Evolutionary conservation across 2,113 vertebrate species (phyloP).

Genomic region (Ptilorrhoa leucosticta): DNA sequence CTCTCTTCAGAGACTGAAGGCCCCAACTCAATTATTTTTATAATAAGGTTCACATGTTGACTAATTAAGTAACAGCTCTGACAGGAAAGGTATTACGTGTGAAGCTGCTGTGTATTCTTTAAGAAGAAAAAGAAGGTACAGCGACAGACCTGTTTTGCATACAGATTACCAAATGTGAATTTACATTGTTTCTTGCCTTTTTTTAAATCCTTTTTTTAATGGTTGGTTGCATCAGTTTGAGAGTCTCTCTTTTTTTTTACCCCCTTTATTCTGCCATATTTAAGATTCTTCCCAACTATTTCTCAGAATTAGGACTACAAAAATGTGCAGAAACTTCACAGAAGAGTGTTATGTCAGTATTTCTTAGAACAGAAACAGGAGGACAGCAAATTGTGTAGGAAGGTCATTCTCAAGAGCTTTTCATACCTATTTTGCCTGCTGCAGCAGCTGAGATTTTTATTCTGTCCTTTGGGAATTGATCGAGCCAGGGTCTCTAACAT

Average conservation of each 20-base stretch:
- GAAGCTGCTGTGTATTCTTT: background rate
- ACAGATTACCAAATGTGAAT: background rate
- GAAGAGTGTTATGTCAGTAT: background rate
- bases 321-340: background rate
- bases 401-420: background rate
- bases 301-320: background rate
- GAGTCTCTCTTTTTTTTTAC: accelerated
- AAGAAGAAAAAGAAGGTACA: background rate
- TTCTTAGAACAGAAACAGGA: background rate
- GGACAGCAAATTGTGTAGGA: background rate
- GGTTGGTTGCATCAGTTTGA: background rate
- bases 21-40: background rate
- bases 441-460: background rate
- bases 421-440: background rate
- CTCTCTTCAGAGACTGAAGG: background rate
- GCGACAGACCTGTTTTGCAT: background rate
- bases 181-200: background rate
- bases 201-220: background rate
- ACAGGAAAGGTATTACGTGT: background rate
- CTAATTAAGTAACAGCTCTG: background rate
- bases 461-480: background rate
- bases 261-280: background rate
- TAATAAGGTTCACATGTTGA: background rate
- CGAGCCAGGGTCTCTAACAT: background rate
- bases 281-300: background rate